Percentiles rank a stretch among this genome's conserved stretches.
These are phyloP conservation scores for Spea hammondii DNA, from an alignment of 2,797 vertebrate genomes.

Conservation along the genomic window DNA sequence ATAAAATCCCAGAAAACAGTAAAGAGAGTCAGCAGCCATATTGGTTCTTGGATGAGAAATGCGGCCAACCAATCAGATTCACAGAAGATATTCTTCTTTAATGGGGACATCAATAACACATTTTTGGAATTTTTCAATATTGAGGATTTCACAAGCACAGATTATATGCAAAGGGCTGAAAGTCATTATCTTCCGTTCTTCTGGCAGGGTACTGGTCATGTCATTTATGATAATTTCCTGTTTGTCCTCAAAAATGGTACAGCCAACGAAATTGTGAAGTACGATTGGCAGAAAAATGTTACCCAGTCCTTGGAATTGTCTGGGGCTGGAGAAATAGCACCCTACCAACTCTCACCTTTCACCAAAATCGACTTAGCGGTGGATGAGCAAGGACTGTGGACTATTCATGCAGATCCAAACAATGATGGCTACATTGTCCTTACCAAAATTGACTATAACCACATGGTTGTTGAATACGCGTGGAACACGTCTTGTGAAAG, in stretches of 20 bases:
- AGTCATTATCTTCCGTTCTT: slow-evolving; percentile 72
- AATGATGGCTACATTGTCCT: slow-evolving; percentile 78
- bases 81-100: slow-evolving; percentile 84
- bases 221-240: slow-evolving; percentile 78
- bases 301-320: slow-evolving; percentile 76
- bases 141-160: slow-evolving; percentile 73
- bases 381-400: slow-evolving; percentile 94
- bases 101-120: slow-evolving; percentile 74
- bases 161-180: slow-evolving; percentile 58
- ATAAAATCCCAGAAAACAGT: slow-evolving; percentile 90
- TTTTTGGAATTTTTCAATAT: slow-evolving; percentile 79
- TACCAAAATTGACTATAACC: slow-evolving; percentile 79
- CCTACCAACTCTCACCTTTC: slow-evolving; percentile 79
- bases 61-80: slow-evolving; percentile 66
- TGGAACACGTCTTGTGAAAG: slow-evolving; percentile 88
- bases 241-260: slow-evolving; percentile 86
- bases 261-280: slow-evolving; percentile 85
- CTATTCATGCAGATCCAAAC: slow-evolving; percentile 81
- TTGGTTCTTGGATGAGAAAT: slow-evolving; percentile 91
- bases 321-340: slow-evolving; percentile 76
- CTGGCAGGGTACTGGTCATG: slow-evolving; percentile 88
- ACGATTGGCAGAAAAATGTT: slow-evolving; percentile 72
- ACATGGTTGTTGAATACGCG: slow-evolving; percentile 74
- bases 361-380: slow-evolving; percentile 85
- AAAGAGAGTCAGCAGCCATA: slow-evolving; percentile 73